Evolutionary conservation across 2,113 vertebrate species (phyloP).

Genomic region (Anseranas semipalmata): DNA sequence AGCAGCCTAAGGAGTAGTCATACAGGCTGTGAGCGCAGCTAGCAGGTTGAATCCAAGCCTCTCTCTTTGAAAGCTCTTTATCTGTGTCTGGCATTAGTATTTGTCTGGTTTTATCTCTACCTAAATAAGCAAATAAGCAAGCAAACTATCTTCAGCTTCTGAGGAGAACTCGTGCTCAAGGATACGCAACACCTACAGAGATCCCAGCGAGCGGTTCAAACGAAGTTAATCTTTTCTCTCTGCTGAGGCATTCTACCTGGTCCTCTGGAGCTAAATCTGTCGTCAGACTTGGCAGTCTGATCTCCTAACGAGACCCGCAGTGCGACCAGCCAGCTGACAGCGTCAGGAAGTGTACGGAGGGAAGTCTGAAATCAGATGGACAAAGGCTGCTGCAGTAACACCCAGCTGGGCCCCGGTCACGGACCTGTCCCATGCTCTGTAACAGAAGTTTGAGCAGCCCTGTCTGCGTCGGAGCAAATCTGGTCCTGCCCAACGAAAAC

Average conservation of each 20-base stretch:
- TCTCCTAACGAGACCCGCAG: not conserved
- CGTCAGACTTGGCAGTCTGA: not conserved
- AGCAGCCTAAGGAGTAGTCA: not conserved
- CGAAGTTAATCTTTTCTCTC: not conserved
- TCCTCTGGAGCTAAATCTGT: not conserved
- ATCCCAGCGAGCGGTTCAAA: not conserved
- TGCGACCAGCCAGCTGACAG: not conserved
- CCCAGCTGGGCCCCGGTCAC: fast-evolving
- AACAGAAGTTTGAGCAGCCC: not conserved
- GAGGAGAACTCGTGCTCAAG: not conserved
- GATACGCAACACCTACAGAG: not conserved
- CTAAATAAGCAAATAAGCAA: not conserved
- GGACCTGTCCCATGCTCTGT: not conserved
- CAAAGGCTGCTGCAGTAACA: not conserved
- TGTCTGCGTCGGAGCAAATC: not conserved
- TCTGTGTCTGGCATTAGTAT: not conserved
- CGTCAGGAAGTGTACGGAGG: not conserved
- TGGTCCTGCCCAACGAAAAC: not conserved
- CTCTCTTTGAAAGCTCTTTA: not conserved
- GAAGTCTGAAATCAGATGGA: not conserved
- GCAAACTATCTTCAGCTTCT: not conserved
- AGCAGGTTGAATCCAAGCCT: not conserved
- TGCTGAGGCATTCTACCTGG: not conserved
- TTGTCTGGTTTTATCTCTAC: not conserved
- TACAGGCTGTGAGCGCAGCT: not conserved